Evolutionary conservation across 2,888 invertebrate genomes (phyloP), one percentile per base, ranked within the genome.

Genomic region (Linyphia triangularis): DNA sequence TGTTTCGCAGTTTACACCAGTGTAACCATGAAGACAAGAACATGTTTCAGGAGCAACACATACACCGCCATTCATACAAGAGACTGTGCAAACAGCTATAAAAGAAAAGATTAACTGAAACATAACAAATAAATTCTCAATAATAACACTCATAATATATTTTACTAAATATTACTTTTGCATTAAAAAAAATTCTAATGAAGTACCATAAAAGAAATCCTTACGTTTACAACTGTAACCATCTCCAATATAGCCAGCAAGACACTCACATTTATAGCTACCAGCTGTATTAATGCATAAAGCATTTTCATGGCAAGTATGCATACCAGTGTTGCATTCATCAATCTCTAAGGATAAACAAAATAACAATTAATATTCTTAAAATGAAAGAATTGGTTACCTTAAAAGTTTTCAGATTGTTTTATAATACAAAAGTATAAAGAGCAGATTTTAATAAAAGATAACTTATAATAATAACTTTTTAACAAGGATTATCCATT

Each of bases 51-150:
- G 97, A 77, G 95, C 94, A 73, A 95, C 94, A 93, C 97, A 97
- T 90, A 94, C 94, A 88, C 97, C 97, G 78, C 97, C 97, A 93
- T 97, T 97, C 91, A 96, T 94, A 92, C 97, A 97, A 0, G 95
- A 95, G 89, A 95, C 95, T 91, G 94, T 94, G 93, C 97, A 97
- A 79, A 96, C 94, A 73, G 97, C 97, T 97, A 93, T 93, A 93
- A 88, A 90, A 33, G 19, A 19, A 37, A 22, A 43, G 19, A 65
- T 13, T 33, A 33, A 67, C 24, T 30, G 9, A 28, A 65, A 28
- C n/a, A 0, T 28, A 16, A 28, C 24, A 65, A n/a, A n/a, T 65
- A 24, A 61, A 26, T 26, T 26, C 13, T 0, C 13, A 51, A 51
- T n/a, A n/a, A n/a, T n/a, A n/a, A n/a, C n/a, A n/a, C n/a, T n/a